A percentile compares a stretch with the other conserved stretches of the same genome.
Evolutionary conservation across 35 echinoderm and acorn worm species (phyloP).

Genomic region (Hemicentrotus pulcherrimus): DNA sequence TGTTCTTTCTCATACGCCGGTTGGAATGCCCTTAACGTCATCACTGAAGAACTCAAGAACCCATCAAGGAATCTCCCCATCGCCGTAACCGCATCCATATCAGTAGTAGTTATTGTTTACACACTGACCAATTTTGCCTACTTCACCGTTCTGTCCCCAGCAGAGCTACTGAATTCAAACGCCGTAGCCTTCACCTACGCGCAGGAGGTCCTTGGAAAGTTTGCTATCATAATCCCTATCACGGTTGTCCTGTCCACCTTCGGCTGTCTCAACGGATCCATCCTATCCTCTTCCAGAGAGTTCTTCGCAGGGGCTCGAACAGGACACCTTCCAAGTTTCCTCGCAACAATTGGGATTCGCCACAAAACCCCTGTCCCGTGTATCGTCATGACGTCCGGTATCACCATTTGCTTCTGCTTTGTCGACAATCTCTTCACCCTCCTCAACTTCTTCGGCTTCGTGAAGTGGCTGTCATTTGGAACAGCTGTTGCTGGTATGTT

Average conservation of each 20-base stretch:
- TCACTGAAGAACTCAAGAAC: constrained; percentile 35
- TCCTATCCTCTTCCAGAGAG: constrained; percentile 9
- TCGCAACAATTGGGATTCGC: neutral
- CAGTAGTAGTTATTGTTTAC: constrained; percentile 67
- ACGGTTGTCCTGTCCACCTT: constrained; percentile 44
- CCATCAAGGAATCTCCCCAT: constrained; percentile 72
- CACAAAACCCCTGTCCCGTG: neutral
- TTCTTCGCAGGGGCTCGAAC: neutral
- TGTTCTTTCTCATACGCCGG: neutral
- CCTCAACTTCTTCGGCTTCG: neutral
- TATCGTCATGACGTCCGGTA: neutral
- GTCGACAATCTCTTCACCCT: neutral
- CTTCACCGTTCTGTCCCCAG: constrained; percentile 77
- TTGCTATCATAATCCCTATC: constrained; percentile 52
- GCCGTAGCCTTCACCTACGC: constrained; percentile 78
- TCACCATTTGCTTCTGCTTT: neutral
- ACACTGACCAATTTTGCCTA: constrained; percentile 83
- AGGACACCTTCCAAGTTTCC: neutral
- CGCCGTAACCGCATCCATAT: constrained; percentile 63
- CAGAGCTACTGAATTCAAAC: constrained; percentile 61
- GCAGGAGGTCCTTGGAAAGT: constrained; percentile 6
- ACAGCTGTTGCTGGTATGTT: neutral
- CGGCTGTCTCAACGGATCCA: constrained; percentile 23
- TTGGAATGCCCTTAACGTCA: neutral
- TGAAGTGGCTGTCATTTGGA: neutral